Evolutionary conservation across 2,113 vertebrate genomes (phyloP).

Genomic region (Bos taurus): DNA sequence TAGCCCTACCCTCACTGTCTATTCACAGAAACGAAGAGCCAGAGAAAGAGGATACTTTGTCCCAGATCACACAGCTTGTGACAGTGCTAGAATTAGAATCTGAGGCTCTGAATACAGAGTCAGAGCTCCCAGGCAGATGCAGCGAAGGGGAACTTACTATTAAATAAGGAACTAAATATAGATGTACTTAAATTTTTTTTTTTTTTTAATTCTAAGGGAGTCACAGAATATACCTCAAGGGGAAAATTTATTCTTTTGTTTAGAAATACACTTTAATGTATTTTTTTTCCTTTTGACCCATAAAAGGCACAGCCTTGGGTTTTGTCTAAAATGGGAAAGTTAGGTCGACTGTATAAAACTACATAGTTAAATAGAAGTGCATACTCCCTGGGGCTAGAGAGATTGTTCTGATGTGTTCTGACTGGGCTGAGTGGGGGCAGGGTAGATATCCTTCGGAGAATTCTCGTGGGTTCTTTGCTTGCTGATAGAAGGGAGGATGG

Average conservation of each 20-base stretch:
- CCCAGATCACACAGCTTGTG: neutral
- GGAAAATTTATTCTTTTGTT: constrained; percentile 32
- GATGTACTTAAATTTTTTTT: neutral
- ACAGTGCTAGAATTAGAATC: neutral
- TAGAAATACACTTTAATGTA: neutral
- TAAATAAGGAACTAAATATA: constrained; percentile 43
- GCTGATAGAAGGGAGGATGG: neutral
- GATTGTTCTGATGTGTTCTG: neutral
- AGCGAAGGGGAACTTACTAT: neutral
- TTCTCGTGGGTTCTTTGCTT: neutral
- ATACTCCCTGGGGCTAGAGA: neutral
- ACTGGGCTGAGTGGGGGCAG: neutral
- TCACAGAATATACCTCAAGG: neutral
- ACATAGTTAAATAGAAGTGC: neutral
- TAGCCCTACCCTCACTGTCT: neutral
- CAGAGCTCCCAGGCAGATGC: neutral
- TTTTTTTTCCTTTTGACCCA: neutral
- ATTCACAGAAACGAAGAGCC: neutral
- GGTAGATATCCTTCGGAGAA: neutral
- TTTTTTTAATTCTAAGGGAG: neutral
- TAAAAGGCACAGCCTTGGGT: constrained; percentile 33
- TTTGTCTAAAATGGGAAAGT: constrained; percentile 22
- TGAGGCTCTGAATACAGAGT: neutral
- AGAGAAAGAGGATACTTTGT: neutral
- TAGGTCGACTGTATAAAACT: neutral